Evolutionary conservation across 2,888 invertebrate genomes (phyloP).

Genomic region (Thera britannica): DNA sequence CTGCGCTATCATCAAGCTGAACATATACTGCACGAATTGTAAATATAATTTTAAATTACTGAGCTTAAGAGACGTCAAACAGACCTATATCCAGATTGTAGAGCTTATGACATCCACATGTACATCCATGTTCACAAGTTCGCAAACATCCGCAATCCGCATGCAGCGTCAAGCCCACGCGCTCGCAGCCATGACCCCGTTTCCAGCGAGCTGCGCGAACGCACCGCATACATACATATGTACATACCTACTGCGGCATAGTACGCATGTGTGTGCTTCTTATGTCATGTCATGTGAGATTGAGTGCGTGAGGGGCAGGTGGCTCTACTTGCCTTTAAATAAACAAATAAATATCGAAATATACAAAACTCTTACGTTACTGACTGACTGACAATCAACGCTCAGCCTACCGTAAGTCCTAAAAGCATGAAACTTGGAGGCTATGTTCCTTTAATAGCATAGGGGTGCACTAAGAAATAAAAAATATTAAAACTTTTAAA

Average conservation of each 20-base stretch:
- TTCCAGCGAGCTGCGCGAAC: conserved; percentile 59
- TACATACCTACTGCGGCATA: conserved; percentile 19
- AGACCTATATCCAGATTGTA: not conserved
- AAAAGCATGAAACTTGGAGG: too few relatives aligned
- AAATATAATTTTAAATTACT: too few relatives aligned
- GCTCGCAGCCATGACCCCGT: conserved; percentile 72
- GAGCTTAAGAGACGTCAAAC: too few relatives aligned
- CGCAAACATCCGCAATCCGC: conserved; percentile 63
- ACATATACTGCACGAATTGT: too few relatives aligned
- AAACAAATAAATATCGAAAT: too few relatives aligned
- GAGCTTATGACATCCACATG: conserved; percentile 8
- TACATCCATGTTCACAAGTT: conserved; percentile 27
- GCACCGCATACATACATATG: conserved; percentile 33
- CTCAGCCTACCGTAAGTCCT: too few relatives aligned
- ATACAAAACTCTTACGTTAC: too few relatives aligned
- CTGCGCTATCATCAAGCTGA: too few relatives aligned
- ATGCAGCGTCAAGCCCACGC: conserved; percentile 48
- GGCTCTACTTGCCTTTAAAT: conserved; percentile 17
- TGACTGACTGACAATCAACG: too few relatives aligned
- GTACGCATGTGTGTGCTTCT: conserved; percentile 50
- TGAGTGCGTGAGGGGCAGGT: conserved; percentile 13
- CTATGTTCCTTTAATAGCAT: too few relatives aligned
- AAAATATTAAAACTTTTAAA: too few relatives aligned
- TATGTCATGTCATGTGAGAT: conserved; percentile 74
- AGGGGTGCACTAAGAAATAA: too few relatives aligned